These are phyloP conservation scores for Brassicogethes aeneus DNA, from an alignment of 2,888 invertebrate species.

Conservation along the genomic window DNA sequence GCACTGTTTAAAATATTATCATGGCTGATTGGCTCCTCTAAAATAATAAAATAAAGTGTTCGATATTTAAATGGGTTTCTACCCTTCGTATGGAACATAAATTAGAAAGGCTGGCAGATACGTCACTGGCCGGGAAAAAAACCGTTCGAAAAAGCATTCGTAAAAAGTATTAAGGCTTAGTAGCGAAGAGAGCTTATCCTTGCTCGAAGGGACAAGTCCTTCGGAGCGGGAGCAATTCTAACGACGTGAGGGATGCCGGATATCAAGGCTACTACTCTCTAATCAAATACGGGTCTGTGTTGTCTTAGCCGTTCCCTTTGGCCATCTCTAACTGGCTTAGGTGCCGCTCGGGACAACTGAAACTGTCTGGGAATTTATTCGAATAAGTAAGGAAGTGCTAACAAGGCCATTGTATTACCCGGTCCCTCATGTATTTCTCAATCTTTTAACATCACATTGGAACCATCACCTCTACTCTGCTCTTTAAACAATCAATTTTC, in stretches of 20 bases:
- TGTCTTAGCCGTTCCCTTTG: constrained; percentile 31
- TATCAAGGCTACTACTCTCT: constrained; percentile 31
- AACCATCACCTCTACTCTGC: no score
- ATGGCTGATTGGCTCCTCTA: not conserved
- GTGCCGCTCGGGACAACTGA: constrained; percentile 14
- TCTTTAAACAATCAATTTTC: no score
- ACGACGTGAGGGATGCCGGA: constrained; percentile 34
- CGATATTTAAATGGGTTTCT: not conserved
- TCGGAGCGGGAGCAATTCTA: constrained; percentile 21
- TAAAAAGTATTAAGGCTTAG: constrained; percentile 19
- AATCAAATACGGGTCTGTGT: constrained; percentile 34
- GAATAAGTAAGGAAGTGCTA: constrained; percentile 4
- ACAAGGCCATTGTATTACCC: constrained; percentile 1
- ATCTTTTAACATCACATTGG: no score
- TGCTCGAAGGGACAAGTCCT: constrained; percentile 18
- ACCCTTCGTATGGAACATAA: not conserved
- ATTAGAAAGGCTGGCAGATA: constrained; percentile 6
- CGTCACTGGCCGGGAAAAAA: not conserved
- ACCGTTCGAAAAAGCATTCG: not conserved
- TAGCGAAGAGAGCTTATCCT: constrained; percentile 22
- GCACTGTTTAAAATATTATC: not conserved
- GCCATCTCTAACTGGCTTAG: constrained; percentile 28
- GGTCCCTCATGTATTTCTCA: not conserved
- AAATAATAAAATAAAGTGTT: not conserved
- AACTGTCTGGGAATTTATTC: constrained; percentile 7